Conservation (phyloP, 1,140 invertebrate species). For the Sinonovacula constricta region DNA sequence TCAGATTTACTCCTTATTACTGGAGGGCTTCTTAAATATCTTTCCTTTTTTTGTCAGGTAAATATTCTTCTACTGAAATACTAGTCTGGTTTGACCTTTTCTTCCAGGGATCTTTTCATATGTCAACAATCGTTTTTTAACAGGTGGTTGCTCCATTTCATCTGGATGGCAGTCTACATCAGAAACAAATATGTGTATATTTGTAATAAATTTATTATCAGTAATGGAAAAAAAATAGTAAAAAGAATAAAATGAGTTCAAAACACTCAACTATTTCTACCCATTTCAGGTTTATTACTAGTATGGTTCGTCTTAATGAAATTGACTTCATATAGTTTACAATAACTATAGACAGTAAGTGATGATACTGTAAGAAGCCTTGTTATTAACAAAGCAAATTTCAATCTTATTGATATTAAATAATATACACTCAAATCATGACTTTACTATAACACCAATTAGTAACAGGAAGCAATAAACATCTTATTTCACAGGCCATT, state of each 20-base stretch:
- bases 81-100: slow-evolving; percentile 37
- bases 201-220: neutral
- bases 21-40: too few species aligned
- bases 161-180: neutral
- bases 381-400: too few species aligned
- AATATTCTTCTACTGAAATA: slow-evolving; percentile 18
- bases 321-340: too few species aligned
- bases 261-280: neutral
- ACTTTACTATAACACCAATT: too few species aligned
- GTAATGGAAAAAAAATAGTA: neutral
- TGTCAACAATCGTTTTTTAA: slow-evolving; percentile 22
- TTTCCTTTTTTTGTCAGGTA: neutral
- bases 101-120: slow-evolving; percentile 26
- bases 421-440: too few species aligned
- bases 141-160: neutral
- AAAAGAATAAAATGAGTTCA: neutral
- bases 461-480: too few species aligned
- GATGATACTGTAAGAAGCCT: too few species aligned
- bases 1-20: too few species aligned
- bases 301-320: neutral
- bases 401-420: too few species aligned
- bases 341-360: too few species aligned
- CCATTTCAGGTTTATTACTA: neutral
- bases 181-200: neutral
- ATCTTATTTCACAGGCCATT: too few species aligned